Evolutionary conservation across 2,797 vertebrate species (phyloP), one percentile per base, ranked within the genome.

Genomic region (Siniperca undulata): DNA sequence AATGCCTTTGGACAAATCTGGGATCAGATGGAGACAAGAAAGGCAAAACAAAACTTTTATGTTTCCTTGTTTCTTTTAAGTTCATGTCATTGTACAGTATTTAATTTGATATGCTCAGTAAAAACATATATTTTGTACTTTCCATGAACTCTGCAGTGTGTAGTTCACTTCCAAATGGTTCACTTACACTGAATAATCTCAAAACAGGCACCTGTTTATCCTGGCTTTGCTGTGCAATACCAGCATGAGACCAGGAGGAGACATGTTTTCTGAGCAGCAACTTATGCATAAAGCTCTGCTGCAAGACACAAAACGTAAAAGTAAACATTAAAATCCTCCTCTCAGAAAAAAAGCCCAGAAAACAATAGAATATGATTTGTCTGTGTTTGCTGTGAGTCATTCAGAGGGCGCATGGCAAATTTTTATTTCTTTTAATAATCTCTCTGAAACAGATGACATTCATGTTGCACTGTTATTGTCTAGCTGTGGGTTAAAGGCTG

Each of bases 361-460:
- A 89, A 91, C 86, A 93, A 88, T 72, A 82, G 69, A 80, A 75
- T 44, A 20, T 65, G 60, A 86, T 90, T 78, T 76, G 72, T 81
- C 44, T 86, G 59, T 83, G 77, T 89, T 89, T 87, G 77, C 86
- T 82, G 62, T 87, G 74, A 86, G 91, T 86, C 81, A 84, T 83
- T 88, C n/a, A 14, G 59, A 73, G 56, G 58, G 68, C 10, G 1
- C 46, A 11, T 40, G 61, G 72, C 70, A 85, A 60, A 81, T 60
- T 88, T 87, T 79, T 74, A 81, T 86, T 89, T 91, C 55, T 87
- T 92, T 88, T 82, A 89, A 90, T 93, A 93, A 93, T 93, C 91
- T 93, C 85, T 82, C 83, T 80, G 71, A 94, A 95, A 93, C 93
- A 94, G 92, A 92, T 89, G 89, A 91, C 89, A 85, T 92, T 91